These are phyloP conservation scores for Zoanthus gigantus DNA, from an alignment of 92 coral and sea anemone genomes.

Conservation along the genomic window DNA sequence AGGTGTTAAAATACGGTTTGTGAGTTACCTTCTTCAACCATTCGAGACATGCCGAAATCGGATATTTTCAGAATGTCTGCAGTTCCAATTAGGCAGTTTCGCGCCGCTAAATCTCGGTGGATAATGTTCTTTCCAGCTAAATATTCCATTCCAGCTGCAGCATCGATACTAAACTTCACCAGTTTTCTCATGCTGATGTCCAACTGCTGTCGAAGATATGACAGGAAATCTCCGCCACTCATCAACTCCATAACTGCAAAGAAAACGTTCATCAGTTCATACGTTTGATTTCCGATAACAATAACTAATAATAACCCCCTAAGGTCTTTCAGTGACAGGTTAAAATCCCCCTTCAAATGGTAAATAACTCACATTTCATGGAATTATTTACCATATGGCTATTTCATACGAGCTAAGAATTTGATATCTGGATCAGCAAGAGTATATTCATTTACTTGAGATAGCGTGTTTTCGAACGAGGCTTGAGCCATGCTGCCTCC, in stretches of 20 bases:
- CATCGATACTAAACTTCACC: constrained; percentile 81
- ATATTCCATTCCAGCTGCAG: constrained; percentile 91
- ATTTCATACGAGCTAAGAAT: too few species aligned
- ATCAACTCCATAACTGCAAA: constrained; percentile 92
- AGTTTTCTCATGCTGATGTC: constrained; percentile 65
- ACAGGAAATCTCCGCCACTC: constrained; percentile 94
- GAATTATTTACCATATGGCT: too few species aligned
- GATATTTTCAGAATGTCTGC: constrained; percentile 89
- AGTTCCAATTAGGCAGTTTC: constrained; percentile 89
- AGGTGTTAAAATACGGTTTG: not conserved
- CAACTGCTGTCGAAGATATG: constrained; percentile 71
- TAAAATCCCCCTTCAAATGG: too few species aligned
- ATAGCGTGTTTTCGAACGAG: too few species aligned
- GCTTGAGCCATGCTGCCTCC: too few species aligned
- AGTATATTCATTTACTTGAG: too few species aligned
- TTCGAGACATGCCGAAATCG: constrained; percentile 99
- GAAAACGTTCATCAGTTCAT: not conserved
- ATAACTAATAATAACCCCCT: not conserved
- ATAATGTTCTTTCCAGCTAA: constrained; percentile 86
- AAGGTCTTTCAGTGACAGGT: too few species aligned
- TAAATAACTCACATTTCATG: too few species aligned
- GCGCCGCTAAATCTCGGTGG: constrained; percentile 94
- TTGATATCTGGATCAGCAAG: too few species aligned
- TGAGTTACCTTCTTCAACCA: constrained; percentile 87
- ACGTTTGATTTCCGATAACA: not conserved